Base-by-base conservation (phyloP, 2,113 vertebrate species). In the Choloepus hoffmanni region DNA sequence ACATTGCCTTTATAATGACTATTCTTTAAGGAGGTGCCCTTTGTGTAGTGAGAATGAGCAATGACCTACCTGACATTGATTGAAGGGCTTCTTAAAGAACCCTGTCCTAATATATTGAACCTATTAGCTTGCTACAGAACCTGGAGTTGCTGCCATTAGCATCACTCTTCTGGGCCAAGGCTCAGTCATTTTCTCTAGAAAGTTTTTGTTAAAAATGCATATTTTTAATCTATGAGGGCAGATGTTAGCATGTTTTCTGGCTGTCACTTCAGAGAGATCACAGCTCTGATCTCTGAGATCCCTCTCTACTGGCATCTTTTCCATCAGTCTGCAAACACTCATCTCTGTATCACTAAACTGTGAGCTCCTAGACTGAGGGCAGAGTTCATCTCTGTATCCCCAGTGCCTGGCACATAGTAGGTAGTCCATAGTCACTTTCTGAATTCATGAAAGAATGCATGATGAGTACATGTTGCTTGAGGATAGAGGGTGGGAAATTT, bases 221-320 rank as follows among this genome's bases (percentile, higher is more conserved):
- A 85, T 83, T 95, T 95, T 90, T 81, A 88, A 96, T 84, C 72
- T 84, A 43, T 40, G 67, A 95, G 60, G 60, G 50, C 79, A 95
- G 72, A 77, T 79, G 81, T 91, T 94, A 88, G 72, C 88, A 85
- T 53, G 92, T 96, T 96, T 87, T 40, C 81, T 95, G 85, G 36
- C 19, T 94, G 85, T 96, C 72, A 94, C 36, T 70, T 94, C 76
- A 90, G 81, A 95, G 88, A 96, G 63, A 96, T 96, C 15, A 23
- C 21, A 23, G 40, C 36, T 96, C 85, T 95, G 65, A 79, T 90
- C 70, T 85, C 85, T 90, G 60, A 97, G 60, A 88, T 90, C 36
- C 43, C 21, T 90, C 23, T 92, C 33, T 94, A 78, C 45, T 94
- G 77, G 72, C 14, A 88, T 24, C 50, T 95, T 93, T 87, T 36